These are phyloP conservation scores for Acridotheres tristis DNA, from an alignment of 2,797 vertebrate genomes.

Conservation along the genomic window DNA sequence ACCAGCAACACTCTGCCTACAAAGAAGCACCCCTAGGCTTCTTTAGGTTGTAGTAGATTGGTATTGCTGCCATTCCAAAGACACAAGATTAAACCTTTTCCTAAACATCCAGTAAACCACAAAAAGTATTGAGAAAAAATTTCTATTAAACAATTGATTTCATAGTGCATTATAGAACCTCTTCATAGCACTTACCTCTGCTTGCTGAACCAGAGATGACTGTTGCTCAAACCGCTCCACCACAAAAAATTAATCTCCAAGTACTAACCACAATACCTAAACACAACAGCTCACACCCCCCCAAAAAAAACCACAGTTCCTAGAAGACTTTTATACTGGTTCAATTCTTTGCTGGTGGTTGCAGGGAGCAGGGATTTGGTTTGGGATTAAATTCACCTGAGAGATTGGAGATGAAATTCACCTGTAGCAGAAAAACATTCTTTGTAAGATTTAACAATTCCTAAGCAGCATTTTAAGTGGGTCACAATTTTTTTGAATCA, in stretches of 20 bases:
- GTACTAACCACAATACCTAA: rapidly evolving
- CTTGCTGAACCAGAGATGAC: not conserved
- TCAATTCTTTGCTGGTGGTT: not conserved
- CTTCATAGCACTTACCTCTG: not conserved
- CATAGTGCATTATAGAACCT: rapidly evolving
- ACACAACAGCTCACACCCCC: rapidly evolving
- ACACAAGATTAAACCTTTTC: not conserved
- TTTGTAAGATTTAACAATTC: not conserved
- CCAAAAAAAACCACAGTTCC: rapidly evolving
- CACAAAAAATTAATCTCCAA: not conserved
- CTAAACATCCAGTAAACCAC: not conserved
- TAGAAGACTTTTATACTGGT: not conserved
- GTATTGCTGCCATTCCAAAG: not conserved
- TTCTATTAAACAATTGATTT: not conserved
- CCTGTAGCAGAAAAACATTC: not conserved
- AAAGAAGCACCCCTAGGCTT: rapidly evolving
- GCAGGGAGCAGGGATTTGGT: not conserved
- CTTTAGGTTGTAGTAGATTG: rapidly evolving
- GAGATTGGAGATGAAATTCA: not conserved
- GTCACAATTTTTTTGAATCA: not conserved
- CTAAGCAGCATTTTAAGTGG: not conserved
- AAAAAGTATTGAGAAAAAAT: not conserved
- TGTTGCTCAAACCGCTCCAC: not conserved
- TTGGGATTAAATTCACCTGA: not conserved
- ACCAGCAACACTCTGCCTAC: not conserved